Evolutionary conservation across 2,797 vertebrate genomes (phyloP).

Genomic region (Leptodactylus fallax): DNA sequence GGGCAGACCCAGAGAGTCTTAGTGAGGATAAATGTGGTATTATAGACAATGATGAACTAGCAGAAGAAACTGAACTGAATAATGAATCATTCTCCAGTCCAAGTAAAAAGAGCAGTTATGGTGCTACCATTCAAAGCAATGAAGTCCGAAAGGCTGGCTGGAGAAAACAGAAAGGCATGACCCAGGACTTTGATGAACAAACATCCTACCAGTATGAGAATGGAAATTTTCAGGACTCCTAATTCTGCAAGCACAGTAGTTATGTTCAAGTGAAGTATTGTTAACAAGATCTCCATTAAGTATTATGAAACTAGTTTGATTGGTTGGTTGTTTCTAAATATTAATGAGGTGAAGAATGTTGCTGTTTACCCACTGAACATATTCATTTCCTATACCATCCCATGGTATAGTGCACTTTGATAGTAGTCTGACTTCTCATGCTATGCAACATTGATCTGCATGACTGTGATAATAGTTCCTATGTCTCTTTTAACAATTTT

Average conservation of each 20-base stretch:
- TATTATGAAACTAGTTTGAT: constrained; percentile 20
- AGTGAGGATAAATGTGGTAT: constrained; percentile 94
- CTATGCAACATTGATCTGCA: constrained; percentile 53
- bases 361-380: constrained; percentile 10
- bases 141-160: constrained; percentile 77
- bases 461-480: constrained; percentile 5
- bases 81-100: constrained; percentile 77
- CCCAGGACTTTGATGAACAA: constrained; percentile 78
- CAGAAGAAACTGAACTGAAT: constrained; percentile 89
- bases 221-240: constrained; percentile 83
- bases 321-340: constrained; percentile 2
- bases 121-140: constrained; percentile 83
- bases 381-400: constrained; percentile 28
- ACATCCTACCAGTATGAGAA: constrained; percentile 81
- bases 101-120: constrained; percentile 84
- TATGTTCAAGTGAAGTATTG: constrained; percentile 15
- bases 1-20: constrained; percentile 91
- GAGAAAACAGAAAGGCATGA: constrained; percentile 80
- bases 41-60: constrained; percentile 92
- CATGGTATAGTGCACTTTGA: constrained; percentile 31
- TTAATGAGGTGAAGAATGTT: constrained; percentile 21
- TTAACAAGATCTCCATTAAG: constrained; percentile 13
- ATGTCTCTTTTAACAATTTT: constrained; percentile 16
- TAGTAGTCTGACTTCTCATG: constrained; percentile 22
- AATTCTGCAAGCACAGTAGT: constrained; percentile 65